Evolutionary conservation across 2,113 vertebrate species (phyloP).

Genomic region (Hiodon alosoides): DNA sequence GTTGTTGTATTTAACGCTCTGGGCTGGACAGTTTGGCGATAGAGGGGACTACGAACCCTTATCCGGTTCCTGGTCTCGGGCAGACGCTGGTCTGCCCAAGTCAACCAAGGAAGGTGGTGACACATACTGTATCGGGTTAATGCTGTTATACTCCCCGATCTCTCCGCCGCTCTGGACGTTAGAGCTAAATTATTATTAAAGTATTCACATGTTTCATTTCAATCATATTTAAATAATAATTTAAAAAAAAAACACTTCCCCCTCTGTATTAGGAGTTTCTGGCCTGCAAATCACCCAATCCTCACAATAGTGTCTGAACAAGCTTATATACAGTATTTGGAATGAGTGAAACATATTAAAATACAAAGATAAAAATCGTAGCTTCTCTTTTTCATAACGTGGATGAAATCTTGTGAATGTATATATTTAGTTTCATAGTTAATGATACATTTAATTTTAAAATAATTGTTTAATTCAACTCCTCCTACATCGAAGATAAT

Average conservation of each 20-base stretch:
- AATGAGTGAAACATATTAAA: background rate
- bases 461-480: background rate
- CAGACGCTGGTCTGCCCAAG: background rate
- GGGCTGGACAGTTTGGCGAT: slow-evolving; percentile 10
- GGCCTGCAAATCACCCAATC: too few relatives aligned
- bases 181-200: background rate
- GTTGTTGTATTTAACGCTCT: slow-evolving; percentile 14
- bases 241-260: too few relatives aligned
- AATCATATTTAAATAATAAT: too few relatives aligned
- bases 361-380: background rate
- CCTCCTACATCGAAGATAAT: background rate
- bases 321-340: too few relatives aligned
- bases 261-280: too few relatives aligned
- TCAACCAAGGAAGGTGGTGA: background rate
- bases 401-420: background rate
- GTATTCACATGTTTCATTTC: background rate
- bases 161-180: background rate
- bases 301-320: too few relatives aligned
- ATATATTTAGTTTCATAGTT: background rate
- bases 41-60: background rate
- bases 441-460: background rate
- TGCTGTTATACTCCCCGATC: background rate
- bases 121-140: slow-evolving; percentile 8
- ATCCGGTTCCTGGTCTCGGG: background rate
- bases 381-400: too few relatives aligned